phyloP scores from a whole-genome alignment of 2,888 invertebrate species.

The Malthinus flaveolus region DNA sequence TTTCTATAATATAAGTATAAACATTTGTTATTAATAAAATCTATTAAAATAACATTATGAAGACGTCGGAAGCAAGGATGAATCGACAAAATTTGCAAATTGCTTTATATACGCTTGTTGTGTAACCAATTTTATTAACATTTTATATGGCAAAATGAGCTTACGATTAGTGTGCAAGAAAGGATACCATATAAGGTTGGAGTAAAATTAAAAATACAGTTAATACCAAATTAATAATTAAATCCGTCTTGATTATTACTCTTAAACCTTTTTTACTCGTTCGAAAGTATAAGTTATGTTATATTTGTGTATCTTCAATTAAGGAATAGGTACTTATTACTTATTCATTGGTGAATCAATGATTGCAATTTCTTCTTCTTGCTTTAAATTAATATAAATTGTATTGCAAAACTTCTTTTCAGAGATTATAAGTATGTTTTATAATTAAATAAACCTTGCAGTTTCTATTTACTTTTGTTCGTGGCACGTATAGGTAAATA shows the following conservation, averaged over 20 bases:
- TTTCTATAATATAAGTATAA: constrained; percentile 3
- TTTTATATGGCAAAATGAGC: constrained; percentile 9
- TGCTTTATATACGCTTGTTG: constrained; percentile 10
- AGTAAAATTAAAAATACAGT: constrained; percentile 9
- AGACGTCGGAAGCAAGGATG: constrained; percentile 10
- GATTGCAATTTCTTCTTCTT: no score
- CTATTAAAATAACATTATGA: constrained; percentile 12
- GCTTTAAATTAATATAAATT: no score
- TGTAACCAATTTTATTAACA: constrained; percentile 12
- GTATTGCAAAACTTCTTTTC: no score
- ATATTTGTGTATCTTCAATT: no score
- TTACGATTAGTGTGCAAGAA: constrained; percentile 4
- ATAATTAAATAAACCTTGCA: no score
- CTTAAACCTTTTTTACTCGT: no score
- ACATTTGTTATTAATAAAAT: constrained; percentile 7
- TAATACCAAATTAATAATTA: not conserved
- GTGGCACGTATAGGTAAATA: no score
- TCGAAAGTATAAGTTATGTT: no score
- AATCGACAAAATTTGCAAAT: constrained; percentile 12
- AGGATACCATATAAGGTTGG: constrained; percentile 8
- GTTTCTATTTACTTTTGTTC: no score
- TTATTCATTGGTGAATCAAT: no score
- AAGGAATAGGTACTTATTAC: no score
- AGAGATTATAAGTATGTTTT: no score
- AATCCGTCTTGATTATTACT: not conserved